These are phyloP conservation scores for Saccopteryx bilineata DNA, from an alignment of 2,113 vertebrate species.

Conservation along the genomic window DNA sequence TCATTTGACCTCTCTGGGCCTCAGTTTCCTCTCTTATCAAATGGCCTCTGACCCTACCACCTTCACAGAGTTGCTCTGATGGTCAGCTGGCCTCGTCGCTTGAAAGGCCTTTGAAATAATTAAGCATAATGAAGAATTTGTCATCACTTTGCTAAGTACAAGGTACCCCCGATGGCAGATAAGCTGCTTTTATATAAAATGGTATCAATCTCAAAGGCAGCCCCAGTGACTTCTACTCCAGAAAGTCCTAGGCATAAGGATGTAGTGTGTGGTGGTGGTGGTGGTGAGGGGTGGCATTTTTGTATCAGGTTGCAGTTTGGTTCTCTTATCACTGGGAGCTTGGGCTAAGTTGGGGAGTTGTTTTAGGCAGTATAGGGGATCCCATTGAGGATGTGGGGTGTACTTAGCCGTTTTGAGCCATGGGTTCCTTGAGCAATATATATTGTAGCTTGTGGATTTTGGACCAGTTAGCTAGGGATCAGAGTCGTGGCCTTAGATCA, in stretches of 20 bases:
- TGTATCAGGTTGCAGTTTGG: not conserved
- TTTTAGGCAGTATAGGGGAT: not conserved
- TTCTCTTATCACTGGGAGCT: not conserved
- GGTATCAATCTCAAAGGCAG: not conserved
- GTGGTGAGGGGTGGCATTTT: not conserved
- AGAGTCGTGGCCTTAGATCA: not conserved
- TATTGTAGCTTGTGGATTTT: not conserved
- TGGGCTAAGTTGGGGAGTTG: not conserved
- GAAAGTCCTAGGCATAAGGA: not conserved
- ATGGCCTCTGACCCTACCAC: not conserved
- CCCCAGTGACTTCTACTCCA: constrained; percentile 34
- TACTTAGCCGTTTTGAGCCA: not conserved
- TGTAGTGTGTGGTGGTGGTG: not conserved
- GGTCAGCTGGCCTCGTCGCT: not conserved
- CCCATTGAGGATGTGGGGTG: not conserved
- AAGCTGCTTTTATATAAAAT: not conserved
- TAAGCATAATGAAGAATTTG: constrained; percentile 59
- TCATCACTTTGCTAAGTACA: constrained; percentile 27
- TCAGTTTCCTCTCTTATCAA: constrained; percentile 39
- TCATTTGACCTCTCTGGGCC: constrained; percentile 1
- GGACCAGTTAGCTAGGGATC: not conserved
- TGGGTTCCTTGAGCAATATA: not conserved
- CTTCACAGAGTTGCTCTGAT: not conserved
- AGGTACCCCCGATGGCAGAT: not conserved
- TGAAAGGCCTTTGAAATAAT: constrained; percentile 55